Conservation (phyloP, 2,888 invertebrate species). For the Lasioglossum zephyrum region DNA sequence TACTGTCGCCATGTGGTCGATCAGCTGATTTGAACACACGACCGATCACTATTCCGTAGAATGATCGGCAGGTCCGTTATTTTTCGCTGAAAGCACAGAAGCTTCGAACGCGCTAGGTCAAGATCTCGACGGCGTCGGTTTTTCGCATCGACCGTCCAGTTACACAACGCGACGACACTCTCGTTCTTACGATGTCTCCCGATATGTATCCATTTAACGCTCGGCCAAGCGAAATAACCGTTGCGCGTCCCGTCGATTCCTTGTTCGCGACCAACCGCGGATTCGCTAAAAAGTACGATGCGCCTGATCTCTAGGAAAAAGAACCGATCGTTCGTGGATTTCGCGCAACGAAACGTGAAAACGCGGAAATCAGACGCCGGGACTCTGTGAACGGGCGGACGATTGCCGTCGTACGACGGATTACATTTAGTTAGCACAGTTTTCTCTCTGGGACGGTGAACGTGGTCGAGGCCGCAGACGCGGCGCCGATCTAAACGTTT, state of each 20-base stretch:
- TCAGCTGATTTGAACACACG: conserved; percentile 6
- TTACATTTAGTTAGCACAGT: conserved; percentile 69
- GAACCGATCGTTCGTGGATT: neutral
- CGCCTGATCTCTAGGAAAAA: neutral
- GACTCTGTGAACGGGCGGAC: conserved; percentile 19
- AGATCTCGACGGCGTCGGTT: neutral
- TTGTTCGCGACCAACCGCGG: conserved; percentile 19
- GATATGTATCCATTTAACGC: conserved; percentile 59
- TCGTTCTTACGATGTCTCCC: conserved; percentile 21
- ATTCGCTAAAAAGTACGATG: neutral
- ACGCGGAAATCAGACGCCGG: conserved; percentile 44
- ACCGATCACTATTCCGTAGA: conserved; percentile 59
- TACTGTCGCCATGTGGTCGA: no score
- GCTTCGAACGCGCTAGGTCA: neutral
- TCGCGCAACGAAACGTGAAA: conserved; percentile 34
- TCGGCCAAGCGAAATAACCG: conserved; percentile 62
- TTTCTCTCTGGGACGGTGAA: conserved; percentile 67
- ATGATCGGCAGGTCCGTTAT: conserved; percentile 41
- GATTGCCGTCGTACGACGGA: conserved; percentile 38
- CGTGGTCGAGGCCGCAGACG: conserved; percentile 72
- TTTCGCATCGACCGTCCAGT: neutral
- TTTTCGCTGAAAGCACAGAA: neutral
- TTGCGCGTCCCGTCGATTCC: neutral
- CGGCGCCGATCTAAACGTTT: conserved; percentile 75
- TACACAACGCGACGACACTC: conserved; percentile 6